phyloP scores from a whole-genome alignment of 2,113 vertebrate species.

The Penelope pileata region DNA sequence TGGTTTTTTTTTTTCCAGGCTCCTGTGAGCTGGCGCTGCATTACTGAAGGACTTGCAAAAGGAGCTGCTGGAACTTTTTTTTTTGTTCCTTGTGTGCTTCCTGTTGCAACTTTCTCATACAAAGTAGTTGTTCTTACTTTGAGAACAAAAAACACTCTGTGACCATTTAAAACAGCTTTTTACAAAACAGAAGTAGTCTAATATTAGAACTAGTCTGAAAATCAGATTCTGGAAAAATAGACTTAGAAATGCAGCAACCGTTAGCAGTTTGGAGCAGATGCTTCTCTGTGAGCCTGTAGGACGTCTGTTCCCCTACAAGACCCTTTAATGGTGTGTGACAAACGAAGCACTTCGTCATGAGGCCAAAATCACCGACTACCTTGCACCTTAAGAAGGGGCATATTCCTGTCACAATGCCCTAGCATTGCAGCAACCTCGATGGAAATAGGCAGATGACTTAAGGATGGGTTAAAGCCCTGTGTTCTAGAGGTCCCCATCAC shows the following conservation, averaged over 20 bases:
- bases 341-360: neutral
- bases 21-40: neutral
- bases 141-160: neutral
- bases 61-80: neutral
- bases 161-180: neutral
- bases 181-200: neutral
- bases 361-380: neutral
- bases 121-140: neutral
- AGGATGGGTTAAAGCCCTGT: neutral
- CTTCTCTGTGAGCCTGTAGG: neutral
- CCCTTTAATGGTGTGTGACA: neutral
- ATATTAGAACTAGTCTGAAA: neutral
- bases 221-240: neutral
- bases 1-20: neutral
- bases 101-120: conserved; percentile 6
- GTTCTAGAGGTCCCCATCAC: neutral
- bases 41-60: neutral
- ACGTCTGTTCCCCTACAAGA: neutral
- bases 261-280: neutral
- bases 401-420: neutral
- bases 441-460: neutral
- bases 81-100: neutral
- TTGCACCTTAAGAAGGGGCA: neutral
- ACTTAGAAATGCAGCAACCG: neutral
- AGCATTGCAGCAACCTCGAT: neutral